Percentiles rank a stretch among this genome's conserved stretches.
These are phyloP conservation scores for Notarius quadriscutis DNA, from an alignment of 2,113 vertebrate genomes.

Conservation along the genomic window DNA sequence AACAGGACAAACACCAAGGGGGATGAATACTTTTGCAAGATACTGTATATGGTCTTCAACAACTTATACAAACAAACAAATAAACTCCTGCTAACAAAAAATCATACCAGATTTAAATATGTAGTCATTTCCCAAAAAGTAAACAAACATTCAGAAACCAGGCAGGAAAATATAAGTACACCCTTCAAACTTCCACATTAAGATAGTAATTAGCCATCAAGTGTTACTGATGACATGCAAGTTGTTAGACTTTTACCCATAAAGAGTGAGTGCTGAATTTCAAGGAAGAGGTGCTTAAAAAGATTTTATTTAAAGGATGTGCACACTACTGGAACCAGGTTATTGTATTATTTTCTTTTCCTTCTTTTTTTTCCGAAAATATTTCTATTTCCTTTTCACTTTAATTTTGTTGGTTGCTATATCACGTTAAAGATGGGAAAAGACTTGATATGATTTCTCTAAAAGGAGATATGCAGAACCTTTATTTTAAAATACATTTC, in stretches of 20 bases:
- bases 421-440: neutral
- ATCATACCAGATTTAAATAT: no score
- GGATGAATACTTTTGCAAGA: no score
- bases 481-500: no score
- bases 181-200: no score
- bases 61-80: no score
- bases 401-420: neutral
- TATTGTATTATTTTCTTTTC: neutral
- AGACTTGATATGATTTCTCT: neutral
- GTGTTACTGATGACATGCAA: no score
- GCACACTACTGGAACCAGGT: neutral
- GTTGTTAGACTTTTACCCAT: neutral
- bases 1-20: no score
- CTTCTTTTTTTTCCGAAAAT: neutral
- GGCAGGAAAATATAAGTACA: neutral
- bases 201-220: no score
- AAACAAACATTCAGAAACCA: neutral
- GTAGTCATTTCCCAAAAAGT: neutral
- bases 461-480: no score
- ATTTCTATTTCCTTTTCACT: neutral
- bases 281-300: neutral
- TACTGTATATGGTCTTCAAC: no score
- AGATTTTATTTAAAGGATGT: neutral
- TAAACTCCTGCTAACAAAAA: no score
- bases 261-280: neutral